Evolutionary conservation across 2,797 vertebrate genomes (phyloP).

Genomic region (Pantherophis vulpinus): DNA sequence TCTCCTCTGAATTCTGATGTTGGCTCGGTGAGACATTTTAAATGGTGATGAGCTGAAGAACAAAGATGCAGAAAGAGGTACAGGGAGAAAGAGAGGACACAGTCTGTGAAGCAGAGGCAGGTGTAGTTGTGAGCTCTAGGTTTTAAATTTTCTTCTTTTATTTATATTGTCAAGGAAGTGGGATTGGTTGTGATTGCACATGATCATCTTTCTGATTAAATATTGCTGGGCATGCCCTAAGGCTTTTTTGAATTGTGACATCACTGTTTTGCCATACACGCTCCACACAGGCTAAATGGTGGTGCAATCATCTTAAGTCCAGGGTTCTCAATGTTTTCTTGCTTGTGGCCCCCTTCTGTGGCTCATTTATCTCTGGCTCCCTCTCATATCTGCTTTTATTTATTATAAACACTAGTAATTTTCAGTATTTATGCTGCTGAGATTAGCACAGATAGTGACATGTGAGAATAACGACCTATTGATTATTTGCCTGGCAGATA

Average conservation of each 20-base stretch:
- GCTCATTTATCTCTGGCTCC: neutral
- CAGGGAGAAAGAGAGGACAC: neutral
- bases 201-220: slow-evolving; percentile 49
- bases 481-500: neutral
- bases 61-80: neutral
- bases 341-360: neutral
- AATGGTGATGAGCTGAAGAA: neutral
- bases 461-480: neutral
- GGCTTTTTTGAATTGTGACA: slow-evolving; percentile 53
- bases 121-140: slow-evolving; percentile 12
- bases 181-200: neutral
- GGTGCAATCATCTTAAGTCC: slow-evolving; percentile 10
- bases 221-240: slow-evolving; percentile 34
- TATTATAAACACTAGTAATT: neutral
- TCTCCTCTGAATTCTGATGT: slow-evolving; percentile 50
- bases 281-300: neutral
- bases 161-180: slow-evolving; percentile 58
- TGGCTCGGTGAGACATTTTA: slow-evolving; percentile 69
- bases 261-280: slow-evolving; percentile 46
- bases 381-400: neutral
- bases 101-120: slow-evolving; percentile 32
- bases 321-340: neutral
- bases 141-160: slow-evolving; percentile 25
- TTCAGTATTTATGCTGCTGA: neutral
- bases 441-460: neutral